These are phyloP conservation scores for Bombus vancouverensis DNA, from an alignment of 1,140 invertebrate species.

Conservation along the genomic window DNA sequence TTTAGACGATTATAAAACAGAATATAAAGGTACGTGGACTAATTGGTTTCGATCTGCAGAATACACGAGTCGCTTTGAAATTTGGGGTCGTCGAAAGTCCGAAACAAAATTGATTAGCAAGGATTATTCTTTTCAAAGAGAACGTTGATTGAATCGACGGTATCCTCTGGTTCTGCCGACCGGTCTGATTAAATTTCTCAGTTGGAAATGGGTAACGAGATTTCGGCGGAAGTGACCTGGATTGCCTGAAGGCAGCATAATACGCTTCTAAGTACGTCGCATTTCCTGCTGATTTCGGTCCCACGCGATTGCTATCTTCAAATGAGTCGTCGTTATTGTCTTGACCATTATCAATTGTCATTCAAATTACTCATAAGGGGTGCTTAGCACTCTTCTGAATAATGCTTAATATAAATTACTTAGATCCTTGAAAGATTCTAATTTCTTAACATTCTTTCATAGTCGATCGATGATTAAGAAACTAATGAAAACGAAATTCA, in stretches of 20 bases:
- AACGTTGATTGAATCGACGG: conserved; percentile 55
- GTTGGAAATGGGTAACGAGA: conserved; percentile 64
- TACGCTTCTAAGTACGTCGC: conserved; percentile 30
- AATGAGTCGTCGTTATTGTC: neutral
- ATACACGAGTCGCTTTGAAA: neutral
- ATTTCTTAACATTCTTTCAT: neutral
- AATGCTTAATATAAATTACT: neutral
- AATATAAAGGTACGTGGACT: neutral
- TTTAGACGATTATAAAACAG: too few relatives aligned
- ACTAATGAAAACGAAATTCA: neutral
- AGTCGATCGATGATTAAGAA: neutral
- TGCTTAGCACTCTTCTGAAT: neutral
- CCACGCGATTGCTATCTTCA: neutral
- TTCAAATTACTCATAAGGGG: neutral
- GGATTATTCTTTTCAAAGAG: conserved; percentile 47
- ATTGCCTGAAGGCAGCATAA: conserved; percentile 43
- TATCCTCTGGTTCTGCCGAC: conserved; percentile 48
- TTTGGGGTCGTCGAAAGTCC: conserved; percentile 16
- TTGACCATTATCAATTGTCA: neutral
- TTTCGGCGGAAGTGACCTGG: conserved; percentile 64
- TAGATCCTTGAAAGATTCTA: neutral
- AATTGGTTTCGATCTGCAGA: neutral
- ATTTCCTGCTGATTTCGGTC: conserved; percentile 1
- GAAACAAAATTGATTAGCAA: conserved; percentile 62
- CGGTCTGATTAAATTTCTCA: conserved; percentile 64